Base-by-base conservation (phyloP, 2,113 vertebrate genomes). In the Sinocyclocheilus rhinocerous region DNA sequence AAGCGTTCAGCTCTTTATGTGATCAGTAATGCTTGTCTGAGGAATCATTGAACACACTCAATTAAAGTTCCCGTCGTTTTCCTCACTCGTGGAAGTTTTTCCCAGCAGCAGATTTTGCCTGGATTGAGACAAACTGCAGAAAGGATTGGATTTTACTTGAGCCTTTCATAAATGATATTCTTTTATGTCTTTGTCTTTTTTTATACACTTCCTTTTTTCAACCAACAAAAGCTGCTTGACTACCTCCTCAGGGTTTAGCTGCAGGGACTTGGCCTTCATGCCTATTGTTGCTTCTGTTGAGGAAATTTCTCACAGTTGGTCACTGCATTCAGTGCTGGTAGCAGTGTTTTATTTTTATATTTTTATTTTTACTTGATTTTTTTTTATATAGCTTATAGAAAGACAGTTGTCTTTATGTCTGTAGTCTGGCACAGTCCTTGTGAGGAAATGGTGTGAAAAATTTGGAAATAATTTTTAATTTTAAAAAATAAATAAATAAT, bases 201-300 rank as follows among this genome's bases (percentile, higher is more conserved):
- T 42, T 48, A 24, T 20, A 55, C 9, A 52, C 6, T 52, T 52
- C 2, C 22, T 8, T 88, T 86, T 61, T 78, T 73, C 18, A 1
- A n/a, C 11, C 75, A 61, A 52, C 82, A 76, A 79, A 89, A 87
- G 83, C 75, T 79, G 65, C 84, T 88, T 86, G 81, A 84, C 70
- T 83, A 65, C 63, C 48, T 78, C 75, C 67, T 86, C 10, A 15
- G 52, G 57, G 85, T 50, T 78, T 84, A 55, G 52, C 55, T 70
- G 69, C 73, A 73, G 48, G 76, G 15, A 42, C 18, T 24, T 65
- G 12, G 45, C 20, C 57, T 57, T 75, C 83, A 63, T 86, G 57
- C 50, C 77, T 77, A 76, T 86, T 88, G 29, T 87, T 55, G 57
- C 2, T 76, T 76, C 29, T 76, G 24, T 50, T 48, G 69, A 4